Evolutionary conservation across 1,140 invertebrate genomes (phyloP).

Genomic region (Sinella curviseta): DNA sequence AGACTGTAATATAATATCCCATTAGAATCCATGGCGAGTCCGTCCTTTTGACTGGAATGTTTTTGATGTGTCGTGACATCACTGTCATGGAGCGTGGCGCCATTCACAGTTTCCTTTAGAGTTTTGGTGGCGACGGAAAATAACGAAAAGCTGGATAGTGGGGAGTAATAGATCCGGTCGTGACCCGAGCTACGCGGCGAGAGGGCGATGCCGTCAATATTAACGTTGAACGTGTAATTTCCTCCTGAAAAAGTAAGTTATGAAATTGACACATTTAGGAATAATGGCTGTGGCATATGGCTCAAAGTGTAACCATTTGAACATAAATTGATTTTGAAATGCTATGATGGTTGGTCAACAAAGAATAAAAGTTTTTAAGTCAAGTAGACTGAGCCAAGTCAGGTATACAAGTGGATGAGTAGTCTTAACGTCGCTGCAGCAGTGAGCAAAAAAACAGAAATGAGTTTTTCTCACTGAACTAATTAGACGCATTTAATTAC

Average conservation of each 20-base stretch:
- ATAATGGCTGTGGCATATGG: too few relatives aligned
- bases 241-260: background rate
- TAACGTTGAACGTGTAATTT: slow-evolving; percentile 1
- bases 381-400: too few relatives aligned
- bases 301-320: too few relatives aligned
- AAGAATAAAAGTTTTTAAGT: too few relatives aligned
- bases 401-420: too few relatives aligned
- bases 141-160: slow-evolving; percentile 75
- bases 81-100: slow-evolving; percentile 2
- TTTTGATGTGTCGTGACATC: background rate
- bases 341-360: too few relatives aligned
- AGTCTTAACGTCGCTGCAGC: too few relatives aligned
- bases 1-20: slow-evolving; percentile 68
- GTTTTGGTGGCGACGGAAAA: slow-evolving; percentile 70
- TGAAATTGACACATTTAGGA: too few relatives aligned
- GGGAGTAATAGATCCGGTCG: slow-evolving; percentile 72
- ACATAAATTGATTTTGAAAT: background rate
- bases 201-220: slow-evolving; percentile 71
- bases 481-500: background rate
- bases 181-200: slow-evolving; percentile 64
- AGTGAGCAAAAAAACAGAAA: background rate
- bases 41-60: slow-evolving; percentile 60
- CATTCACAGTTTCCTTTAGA: slow-evolving; percentile 1
- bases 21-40: slow-evolving; percentile 68
- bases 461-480: background rate